Base-by-base conservation (phyloP, 2,113 vertebrate species). In the Rhinolophus ferrumequinum region DNA sequence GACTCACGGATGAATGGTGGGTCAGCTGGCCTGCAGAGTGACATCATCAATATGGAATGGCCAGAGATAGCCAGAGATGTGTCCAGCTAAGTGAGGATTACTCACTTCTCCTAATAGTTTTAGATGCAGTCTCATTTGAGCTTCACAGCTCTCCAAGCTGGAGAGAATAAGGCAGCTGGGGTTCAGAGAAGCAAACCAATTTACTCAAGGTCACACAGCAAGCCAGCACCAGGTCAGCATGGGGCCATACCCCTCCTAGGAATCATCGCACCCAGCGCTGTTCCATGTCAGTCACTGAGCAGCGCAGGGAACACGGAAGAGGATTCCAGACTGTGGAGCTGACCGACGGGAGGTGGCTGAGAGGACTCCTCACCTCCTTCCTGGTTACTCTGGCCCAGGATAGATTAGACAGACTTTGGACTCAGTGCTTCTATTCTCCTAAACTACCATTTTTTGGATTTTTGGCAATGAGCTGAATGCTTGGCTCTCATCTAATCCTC, bases 181-280 rank as follows among this genome's bases (percentile, higher is more conserved):
- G 38, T 66, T 88, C 84, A 94, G 91, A 92, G 35, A 64, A 19
- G 79, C 35, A 44, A 73, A 79, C 69, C 47, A 2, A n/a, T 22
- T 19, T 52, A 21, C 56, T 91, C 16, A 4, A 18, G 41, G 33
- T 44, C 72, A 77, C 54, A 69, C 44, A 95, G 82, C 18, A 81
- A 89, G 76, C 19, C 84, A 62, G 81, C 16, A 2, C 28, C 66
- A 1, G 6, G 28, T 64, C 76, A 21, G 50, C 30, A 2, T 1
- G 24, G 64, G 38, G 8, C 33, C 26, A 30, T 4, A 7, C 2
- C 0, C n/a, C 38, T 52, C 79, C 66, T 22, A 15, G 89, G 82
- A 81, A 24, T 28, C 47, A 75, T 30, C 62, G 38, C n/a, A 28
- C 2, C 26, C 22, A 21, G 16, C 72, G 52, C 50, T 44, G 56